Percentiles rank a stretch among this genome's conserved stretches.
phyloP scores from a whole-genome alignment of 2,888 invertebrate species.

The Prenolepis imparis region DNA sequence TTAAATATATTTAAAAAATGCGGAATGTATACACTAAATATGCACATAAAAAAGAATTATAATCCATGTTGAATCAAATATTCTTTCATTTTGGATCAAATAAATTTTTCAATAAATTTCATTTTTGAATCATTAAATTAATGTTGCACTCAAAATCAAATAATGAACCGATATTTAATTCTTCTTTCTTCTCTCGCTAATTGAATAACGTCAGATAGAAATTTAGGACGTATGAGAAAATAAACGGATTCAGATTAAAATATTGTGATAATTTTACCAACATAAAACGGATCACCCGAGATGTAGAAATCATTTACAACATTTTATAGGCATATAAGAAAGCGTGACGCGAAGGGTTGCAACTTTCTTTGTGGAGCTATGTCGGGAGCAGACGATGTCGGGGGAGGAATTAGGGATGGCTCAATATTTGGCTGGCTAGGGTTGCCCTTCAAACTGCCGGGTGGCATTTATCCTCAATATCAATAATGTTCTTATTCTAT shows the following conservation, averaged over 20 bases:
- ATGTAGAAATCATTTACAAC: conserved; percentile 13
- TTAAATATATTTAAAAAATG: neutral
- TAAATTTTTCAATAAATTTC: no score
- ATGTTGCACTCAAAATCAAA: neutral
- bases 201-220: conserved; percentile 6
- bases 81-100: neutral
- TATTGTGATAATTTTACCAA: neutral
- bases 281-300: neutral
- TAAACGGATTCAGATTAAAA: neutral
- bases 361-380: conserved; percentile 41
- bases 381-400: conserved; percentile 24
- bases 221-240: neutral
- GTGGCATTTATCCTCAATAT: conserved; percentile 27
- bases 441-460: conserved; percentile 2
- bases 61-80: neutral
- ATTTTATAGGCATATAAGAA: conserved; percentile 32
- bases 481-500: conserved; percentile 31
- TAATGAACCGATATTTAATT: neutral
- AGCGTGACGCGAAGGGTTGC: conserved; percentile 32
- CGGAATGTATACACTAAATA: neutral
- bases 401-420: conserved; percentile 24
- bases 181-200: neutral
- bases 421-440: conserved; percentile 35
- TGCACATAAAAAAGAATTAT: neutral
- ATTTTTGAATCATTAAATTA: neutral